Conservation (phyloP, 2,888 invertebrate genomes). For the Dicycla oo region DNA sequence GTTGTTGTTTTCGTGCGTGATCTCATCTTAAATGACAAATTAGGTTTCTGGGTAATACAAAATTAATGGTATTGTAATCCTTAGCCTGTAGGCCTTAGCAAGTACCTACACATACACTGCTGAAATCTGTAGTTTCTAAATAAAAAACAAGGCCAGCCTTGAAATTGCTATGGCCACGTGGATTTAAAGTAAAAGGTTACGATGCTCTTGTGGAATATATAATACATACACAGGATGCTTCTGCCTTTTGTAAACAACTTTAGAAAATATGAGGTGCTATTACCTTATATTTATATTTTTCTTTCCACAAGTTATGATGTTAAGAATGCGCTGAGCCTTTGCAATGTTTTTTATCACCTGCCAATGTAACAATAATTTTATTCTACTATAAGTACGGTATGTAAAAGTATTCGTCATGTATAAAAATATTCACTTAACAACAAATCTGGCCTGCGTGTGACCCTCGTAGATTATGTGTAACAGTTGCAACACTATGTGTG, state of each 20-base stretch:
- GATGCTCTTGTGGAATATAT: not conserved
- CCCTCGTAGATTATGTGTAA: constrained; percentile 23
- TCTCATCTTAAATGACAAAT: constrained; percentile 31
- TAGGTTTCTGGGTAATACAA: constrained; percentile 7
- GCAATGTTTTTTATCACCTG: constrained; percentile 19
- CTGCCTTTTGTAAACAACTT: no score
- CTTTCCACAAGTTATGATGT: not conserved
- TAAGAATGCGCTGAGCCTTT: not conserved
- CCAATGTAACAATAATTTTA: constrained; percentile 22
- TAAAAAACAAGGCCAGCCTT: not conserved
- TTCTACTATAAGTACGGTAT: not conserved
- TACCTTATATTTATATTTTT: not conserved
- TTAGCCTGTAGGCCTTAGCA: no score
- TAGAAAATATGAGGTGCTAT: not conserved
- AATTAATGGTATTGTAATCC: not conserved
- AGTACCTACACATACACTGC: not conserved
- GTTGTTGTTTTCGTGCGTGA: constrained; percentile 15
- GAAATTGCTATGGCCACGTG: not conserved
- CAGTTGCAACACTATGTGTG: constrained; percentile 17
- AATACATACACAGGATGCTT: not conserved
- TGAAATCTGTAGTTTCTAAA: not conserved
- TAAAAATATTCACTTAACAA: constrained; percentile 22
- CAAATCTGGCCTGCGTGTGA: constrained; percentile 39
- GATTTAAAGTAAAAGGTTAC: not conserved
- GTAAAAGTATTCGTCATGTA: constrained; percentile 23